A percentile compares a stretch with the other conserved stretches of the same genome.
Evolutionary conservation across 2,888 invertebrate species (phyloP).

Genomic region (Axea sp.): DNA sequence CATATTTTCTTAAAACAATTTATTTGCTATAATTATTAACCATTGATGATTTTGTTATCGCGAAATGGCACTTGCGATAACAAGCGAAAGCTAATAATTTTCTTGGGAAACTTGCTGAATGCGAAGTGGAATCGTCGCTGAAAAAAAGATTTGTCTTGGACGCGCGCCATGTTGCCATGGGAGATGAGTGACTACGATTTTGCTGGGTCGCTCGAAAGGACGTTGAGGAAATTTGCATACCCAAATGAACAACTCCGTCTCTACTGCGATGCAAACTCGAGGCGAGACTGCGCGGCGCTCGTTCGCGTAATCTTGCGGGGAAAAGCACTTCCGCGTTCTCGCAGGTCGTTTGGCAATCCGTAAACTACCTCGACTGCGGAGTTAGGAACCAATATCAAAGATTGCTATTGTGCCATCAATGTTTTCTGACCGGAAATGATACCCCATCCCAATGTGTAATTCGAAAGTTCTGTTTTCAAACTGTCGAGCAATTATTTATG

Average conservation of each 20-base stretch:
- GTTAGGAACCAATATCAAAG: slow-evolving; percentile 15
- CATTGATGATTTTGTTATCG: no score
- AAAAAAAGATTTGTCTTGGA: slow-evolving; percentile 42
- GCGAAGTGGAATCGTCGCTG: neutral
- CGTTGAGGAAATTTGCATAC: slow-evolving; percentile 55
- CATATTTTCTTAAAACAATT: no score
- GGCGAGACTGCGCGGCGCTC: slow-evolving; percentile 55
- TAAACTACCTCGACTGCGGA: slow-evolving; percentile 44
- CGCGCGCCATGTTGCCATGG: slow-evolving; percentile 40
- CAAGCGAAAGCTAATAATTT: no score
- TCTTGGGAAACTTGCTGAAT: slow-evolving; percentile 8
- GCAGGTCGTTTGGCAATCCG: slow-evolving; percentile 50
- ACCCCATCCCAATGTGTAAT: no score
- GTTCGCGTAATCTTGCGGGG: slow-evolving; percentile 56
- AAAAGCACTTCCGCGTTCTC: slow-evolving; percentile 64
- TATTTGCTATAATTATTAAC: no score
- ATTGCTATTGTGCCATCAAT: slow-evolving; percentile 12
- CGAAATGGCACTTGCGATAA: no score
- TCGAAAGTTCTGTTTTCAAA: neutral
- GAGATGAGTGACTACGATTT: slow-evolving; percentile 38
- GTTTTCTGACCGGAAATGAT: neutral
- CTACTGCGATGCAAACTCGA: slow-evolving; percentile 23
- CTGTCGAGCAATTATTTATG: no score
- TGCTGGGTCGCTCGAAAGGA: slow-evolving; percentile 40
- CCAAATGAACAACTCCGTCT: slow-evolving; percentile 59